Evolutionary conservation across 2,113 vertebrate species (phyloP).

Genomic region (Bufo bufo): DNA sequence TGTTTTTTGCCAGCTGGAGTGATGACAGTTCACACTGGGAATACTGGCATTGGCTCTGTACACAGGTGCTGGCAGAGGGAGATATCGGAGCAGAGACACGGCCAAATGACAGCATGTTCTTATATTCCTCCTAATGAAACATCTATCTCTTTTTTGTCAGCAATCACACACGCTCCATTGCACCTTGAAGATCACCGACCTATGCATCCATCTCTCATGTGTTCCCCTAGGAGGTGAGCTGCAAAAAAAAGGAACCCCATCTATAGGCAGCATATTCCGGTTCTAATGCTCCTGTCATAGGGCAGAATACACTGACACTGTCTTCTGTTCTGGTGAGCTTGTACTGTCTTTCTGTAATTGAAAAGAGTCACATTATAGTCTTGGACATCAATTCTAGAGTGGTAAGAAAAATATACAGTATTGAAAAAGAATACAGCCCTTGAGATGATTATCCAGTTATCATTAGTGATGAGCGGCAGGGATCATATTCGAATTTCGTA

Average conservation of each 20-base stretch:
- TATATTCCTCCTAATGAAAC: neutral
- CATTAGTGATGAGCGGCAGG: no score
- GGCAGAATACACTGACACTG: neutral
- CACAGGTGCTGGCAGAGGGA: neutral
- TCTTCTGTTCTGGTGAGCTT: neutral
- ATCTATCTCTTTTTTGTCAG: constrained; percentile 18
- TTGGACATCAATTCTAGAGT: no score
- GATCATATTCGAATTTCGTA: no score
- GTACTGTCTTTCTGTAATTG: neutral
- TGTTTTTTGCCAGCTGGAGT: neutral
- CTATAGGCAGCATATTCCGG: neutral
- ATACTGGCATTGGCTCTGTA: neutral
- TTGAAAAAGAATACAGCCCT: no score
- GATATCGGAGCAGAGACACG: neutral
- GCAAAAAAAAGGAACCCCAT: neutral
- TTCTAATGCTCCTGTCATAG: neutral
- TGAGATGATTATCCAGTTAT: no score
- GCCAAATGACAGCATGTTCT: neutral
- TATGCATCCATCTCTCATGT: neutral
- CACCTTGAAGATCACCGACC: neutral
- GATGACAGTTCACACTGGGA: constrained; percentile 6
- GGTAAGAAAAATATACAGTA: no score
- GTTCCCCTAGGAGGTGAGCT: neutral
- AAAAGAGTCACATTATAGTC: neutral
- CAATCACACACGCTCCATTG: neutral